These are phyloP conservation scores for Beroe ovata DNA, from an alignment of 37 sponge, comb jelly and placozoan species.

Conservation along the genomic window DNA sequence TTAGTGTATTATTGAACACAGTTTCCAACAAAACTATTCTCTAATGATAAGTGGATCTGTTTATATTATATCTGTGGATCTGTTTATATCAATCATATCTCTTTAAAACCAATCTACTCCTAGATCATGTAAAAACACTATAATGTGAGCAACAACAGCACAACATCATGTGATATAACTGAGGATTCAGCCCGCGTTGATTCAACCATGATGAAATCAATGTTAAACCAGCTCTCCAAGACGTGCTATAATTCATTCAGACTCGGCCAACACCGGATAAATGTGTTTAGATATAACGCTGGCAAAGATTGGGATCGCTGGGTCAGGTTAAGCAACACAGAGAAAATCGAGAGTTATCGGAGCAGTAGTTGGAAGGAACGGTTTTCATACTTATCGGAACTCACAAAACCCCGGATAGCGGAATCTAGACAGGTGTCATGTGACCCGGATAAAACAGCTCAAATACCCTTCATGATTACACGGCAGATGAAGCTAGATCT, in stretches of 20 bases:
- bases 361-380: background rate
- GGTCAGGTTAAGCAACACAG: background rate
- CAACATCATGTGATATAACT: too few species aligned
- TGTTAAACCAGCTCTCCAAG: background rate
- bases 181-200: too few species aligned
- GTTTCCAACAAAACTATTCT: too few species aligned
- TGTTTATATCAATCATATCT: too few species aligned
- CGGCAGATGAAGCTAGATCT: constrained; percentile 28
- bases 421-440: background rate
- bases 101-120: too few species aligned
- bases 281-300: constrained; percentile 1
- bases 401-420: background rate
- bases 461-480: constrained; percentile 35
- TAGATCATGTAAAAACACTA: too few species aligned
- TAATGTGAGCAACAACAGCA: too few species aligned
- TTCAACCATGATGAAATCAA: too few species aligned
- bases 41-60: too few species aligned
- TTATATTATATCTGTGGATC: too few species aligned
- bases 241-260: background rate
- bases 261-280: background rate
- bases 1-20: too few species aligned
- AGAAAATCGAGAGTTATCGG: background rate
- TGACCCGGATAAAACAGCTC: background rate
- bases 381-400: background rate
- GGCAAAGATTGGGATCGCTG: background rate